phyloP scores from a whole-genome alignment of 2,797 vertebrate species.

The Rhinatrema bivittatum region DNA sequence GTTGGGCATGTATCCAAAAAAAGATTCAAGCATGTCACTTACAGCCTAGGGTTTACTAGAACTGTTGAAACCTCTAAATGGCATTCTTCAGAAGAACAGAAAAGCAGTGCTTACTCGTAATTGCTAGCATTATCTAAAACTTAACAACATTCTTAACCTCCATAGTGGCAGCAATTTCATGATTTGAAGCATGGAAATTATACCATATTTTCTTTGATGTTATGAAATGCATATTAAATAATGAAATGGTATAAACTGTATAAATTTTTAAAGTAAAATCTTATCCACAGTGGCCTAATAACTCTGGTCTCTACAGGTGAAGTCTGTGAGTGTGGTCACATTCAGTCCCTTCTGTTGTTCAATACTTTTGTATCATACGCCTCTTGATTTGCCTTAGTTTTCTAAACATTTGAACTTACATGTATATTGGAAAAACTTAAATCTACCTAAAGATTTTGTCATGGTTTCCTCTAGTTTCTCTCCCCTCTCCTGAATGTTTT shows the following conservation, averaged over 20 bases:
- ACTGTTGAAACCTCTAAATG: slow-evolving; percentile 41
- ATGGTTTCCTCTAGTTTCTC: too few relatives aligned
- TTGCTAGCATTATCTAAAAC: slow-evolving; percentile 39
- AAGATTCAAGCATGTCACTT: slow-evolving; percentile 50
- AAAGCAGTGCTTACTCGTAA: slow-evolving; percentile 35
- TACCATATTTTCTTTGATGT: slow-evolving; percentile 32
- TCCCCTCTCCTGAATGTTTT: too few relatives aligned
- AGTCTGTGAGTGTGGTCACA: too few relatives aligned
- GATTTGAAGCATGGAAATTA: slow-evolving; percentile 37
- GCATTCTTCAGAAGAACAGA: slow-evolving; percentile 42
- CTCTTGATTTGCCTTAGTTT: too few relatives aligned
- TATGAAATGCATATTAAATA: slow-evolving; percentile 10
- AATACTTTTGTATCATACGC: too few relatives aligned
- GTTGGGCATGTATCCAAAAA: slow-evolving; percentile 63
- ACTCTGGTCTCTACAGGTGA: too few relatives aligned
- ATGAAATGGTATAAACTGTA: slow-evolving; percentile 30
- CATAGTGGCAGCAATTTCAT: slow-evolving; percentile 45
- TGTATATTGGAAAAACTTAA: too few relatives aligned
- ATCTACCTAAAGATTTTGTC: too few relatives aligned
- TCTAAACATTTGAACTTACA: too few relatives aligned
- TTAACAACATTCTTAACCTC: slow-evolving; percentile 47
- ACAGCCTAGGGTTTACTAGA: slow-evolving; percentile 45
- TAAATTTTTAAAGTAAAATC: slow-evolving; percentile 22
- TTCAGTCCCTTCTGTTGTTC: too few relatives aligned
- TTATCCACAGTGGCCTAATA: slow-evolving; percentile 29